A percentile compares a stretch with the other conserved stretches of the same genome.
These are phyloP conservation scores for Pomacea maculata DNA, from an alignment of 1,140 invertebrate species.

Conservation along the genomic window DNA sequence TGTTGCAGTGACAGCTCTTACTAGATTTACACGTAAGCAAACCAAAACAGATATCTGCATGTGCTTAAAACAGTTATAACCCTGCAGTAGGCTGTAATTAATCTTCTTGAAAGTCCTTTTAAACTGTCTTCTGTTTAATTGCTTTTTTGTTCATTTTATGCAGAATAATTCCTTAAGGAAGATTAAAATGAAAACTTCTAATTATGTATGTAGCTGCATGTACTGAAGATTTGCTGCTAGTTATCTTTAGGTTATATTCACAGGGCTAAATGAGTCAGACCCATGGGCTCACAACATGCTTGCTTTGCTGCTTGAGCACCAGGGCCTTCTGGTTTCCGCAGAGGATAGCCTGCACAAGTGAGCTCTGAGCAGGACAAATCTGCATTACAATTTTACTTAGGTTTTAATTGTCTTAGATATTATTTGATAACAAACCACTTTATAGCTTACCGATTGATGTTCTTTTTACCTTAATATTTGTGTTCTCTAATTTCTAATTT, in stretches of 20 bases:
- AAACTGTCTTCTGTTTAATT: neutral
- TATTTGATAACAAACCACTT: neutral
- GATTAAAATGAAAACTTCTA: neutral
- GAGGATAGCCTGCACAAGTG: constrained; percentile 71
- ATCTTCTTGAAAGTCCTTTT: neutral
- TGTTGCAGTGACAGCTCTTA: constrained; percentile 78
- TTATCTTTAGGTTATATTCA: constrained; percentile 33
- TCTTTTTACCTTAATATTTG: neutral
- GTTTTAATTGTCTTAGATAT: neutral
- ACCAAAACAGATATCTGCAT: neutral
- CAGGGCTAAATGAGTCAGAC: constrained; percentile 71
- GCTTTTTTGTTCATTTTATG: neutral
- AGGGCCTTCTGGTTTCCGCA: constrained; percentile 74
- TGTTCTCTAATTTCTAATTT: constrained; percentile 2
- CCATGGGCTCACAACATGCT: constrained; percentile 79
- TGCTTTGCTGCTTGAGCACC: constrained; percentile 80
- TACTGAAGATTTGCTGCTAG: neutral
- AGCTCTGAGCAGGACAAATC: neutral
- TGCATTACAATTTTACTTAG: no score
- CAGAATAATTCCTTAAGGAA: neutral
- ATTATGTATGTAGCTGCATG: neutral
- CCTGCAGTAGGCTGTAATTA: neutral
- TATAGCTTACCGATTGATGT: neutral
- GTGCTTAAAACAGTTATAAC: neutral
- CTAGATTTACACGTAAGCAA: constrained; percentile 75